Evolutionary conservation across 2,888 invertebrate species (phyloP), one percentile per base, ranked within the genome.

Genomic region (Phanerotoma sp.): DNA sequence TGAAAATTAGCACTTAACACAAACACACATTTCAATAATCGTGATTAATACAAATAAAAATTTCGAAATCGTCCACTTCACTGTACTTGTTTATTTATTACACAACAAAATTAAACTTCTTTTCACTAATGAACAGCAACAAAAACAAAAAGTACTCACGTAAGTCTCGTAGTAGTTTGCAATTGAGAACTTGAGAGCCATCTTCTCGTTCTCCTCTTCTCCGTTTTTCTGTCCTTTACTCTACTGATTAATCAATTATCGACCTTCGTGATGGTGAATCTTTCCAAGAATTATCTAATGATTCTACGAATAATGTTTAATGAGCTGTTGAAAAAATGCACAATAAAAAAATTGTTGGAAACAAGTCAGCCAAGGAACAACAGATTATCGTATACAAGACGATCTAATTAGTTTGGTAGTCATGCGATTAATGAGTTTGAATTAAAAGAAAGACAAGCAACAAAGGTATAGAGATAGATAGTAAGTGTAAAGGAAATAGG

Each of bases 141-240:
- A n/a, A n/a, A n/a, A n/a, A n/a, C 22, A 20, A 28, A 40, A 50
- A 35, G 28, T 62, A 77, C 77, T 77, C 65, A 77, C 77, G 62
- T 77, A 77, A 60, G 72, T 70, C 63, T 74, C 75, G 66, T 73
- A 77, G 63, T 65, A 77, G 62, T 70, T 74, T 58, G 68, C 69
- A 62, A 77, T 69, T 61, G 72, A 67, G 66, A 77, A 77, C 64
- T 71, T 74, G 42, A 76, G 71, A 41, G 72, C 66, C 71, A 72
- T 71, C 40, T 63, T 60, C 57, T 35, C 42, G 60, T 57, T 56
- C 54, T 60, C 62, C 53, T 7, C 42, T 33, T 41, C 37, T 6
- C 32, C 18, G 13, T 35, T 20, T 13, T 16, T 18, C 7, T n/a
- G 21, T 10, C 20, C n/a, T 48, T 22, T 21, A n/a, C 15, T 11